phyloP scores from a whole-genome alignment of 30 jellyfish, hydroid and myxozoan genomes.

The Aurelia sp. region DNA sequence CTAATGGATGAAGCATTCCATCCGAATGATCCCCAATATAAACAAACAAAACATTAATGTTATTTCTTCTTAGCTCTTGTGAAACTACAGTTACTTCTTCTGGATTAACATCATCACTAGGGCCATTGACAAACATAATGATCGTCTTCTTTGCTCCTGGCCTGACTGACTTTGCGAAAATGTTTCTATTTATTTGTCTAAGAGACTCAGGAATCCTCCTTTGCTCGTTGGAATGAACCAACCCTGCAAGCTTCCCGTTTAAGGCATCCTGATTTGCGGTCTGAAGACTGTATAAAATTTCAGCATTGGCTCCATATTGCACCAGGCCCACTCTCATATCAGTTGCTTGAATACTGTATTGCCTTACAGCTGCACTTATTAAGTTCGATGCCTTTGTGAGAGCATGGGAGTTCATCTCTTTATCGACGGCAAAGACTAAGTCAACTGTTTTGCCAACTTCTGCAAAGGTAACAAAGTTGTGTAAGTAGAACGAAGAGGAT shows the following conservation, averaged over 20 bases:
- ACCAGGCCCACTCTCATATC: slow-evolving; percentile 53
- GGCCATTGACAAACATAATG: slow-evolving; percentile 67
- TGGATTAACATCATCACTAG: slow-evolving; percentile 29
- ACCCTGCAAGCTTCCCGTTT: background rate
- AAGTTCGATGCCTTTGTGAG: slow-evolving; percentile 18
- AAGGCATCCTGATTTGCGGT: background rate
- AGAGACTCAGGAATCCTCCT: slow-evolving; percentile 47
- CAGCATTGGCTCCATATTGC: slow-evolving; percentile 21
- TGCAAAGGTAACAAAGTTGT: background rate
- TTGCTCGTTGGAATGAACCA: slow-evolving; percentile 6
- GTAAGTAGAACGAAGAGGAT: background rate
- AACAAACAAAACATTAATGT: slow-evolving; percentile 60
- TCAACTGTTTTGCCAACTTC: slow-evolving; percentile 56
- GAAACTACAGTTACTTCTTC: slow-evolving; percentile 23
- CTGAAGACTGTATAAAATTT: background rate
- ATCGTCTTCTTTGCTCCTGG: slow-evolving; percentile 13
- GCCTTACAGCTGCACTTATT: slow-evolving; percentile 32
- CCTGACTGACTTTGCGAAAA: slow-evolving; percentile 26
- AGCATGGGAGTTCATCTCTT: slow-evolving; percentile 32
- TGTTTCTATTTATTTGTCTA: slow-evolving; percentile 10
- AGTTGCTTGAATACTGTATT: slow-evolving; percentile 20
- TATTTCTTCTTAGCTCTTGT: slow-evolving; percentile 25
- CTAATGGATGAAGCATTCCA: slow-evolving; percentile 20
- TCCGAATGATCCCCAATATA: slow-evolving; percentile 58
- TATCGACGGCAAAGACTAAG: slow-evolving; percentile 74